Evolutionary conservation across 1,140 invertebrate species (phyloP).

Genomic region (Bombus pyrosoma): DNA sequence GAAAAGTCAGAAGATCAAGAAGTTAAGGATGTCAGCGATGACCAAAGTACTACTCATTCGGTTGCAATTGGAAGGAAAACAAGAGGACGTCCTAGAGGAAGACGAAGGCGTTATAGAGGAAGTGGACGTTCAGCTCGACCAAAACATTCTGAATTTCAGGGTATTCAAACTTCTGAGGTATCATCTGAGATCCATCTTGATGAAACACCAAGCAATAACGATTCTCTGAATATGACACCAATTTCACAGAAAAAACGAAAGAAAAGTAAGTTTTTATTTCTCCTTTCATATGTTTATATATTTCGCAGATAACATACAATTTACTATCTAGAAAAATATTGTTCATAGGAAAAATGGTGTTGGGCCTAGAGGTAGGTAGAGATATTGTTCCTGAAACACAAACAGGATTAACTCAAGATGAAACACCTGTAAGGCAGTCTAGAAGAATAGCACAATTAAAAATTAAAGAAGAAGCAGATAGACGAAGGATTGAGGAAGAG

Average conservation of each 20-base stretch:
- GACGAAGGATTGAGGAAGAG: conserved; percentile 88
- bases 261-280: conserved; percentile 60
- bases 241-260: conserved; percentile 66
- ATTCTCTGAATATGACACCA: conserved; percentile 40
- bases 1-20: conserved; percentile 59
- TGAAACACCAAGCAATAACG: conserved; percentile 32
- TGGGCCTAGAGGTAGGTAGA: conserved; percentile 83
- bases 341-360: conserved; percentile 79
- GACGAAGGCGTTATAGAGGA: conserved; percentile 66
- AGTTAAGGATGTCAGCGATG: conserved; percentile 63
- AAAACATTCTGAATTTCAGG: conserved; percentile 42
- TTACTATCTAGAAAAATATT: conserved; percentile 25
- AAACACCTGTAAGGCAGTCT: conserved; percentile 88
- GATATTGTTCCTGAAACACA: conserved; percentile 70
- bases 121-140: conserved; percentile 47
- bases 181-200: conserved; percentile 46
- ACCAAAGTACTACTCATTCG: conserved; percentile 45
- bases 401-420: conserved; percentile 53
- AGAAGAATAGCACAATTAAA: conserved; percentile 92
- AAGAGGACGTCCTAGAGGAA: conserved; percentile 75
- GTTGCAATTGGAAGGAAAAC: conserved; percentile 64
- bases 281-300: not conserved
- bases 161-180: conserved; percentile 31
- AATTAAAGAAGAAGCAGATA: conserved; percentile 91
- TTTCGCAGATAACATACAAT: not conserved